Base-by-base conservation (phyloP, 2,113 vertebrate genomes). In the Tor tambroides region DNA sequence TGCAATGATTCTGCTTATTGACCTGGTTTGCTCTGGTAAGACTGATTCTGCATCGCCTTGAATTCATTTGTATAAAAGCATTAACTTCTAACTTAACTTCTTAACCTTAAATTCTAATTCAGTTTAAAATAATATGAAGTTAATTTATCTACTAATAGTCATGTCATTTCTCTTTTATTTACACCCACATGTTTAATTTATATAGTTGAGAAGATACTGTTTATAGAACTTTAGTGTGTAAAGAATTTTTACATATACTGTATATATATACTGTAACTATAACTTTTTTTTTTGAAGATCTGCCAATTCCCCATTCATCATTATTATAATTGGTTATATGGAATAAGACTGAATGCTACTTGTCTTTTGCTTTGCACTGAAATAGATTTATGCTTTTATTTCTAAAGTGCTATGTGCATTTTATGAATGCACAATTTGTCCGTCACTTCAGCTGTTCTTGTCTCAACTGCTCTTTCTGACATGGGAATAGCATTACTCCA, bases 1-100 rank as follows among this genome's bases (percentile, higher is more conserved):
- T 32, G 10, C 88, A 11, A 59, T 91, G 5, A 43, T 93, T 0
- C 77, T 94, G 8, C 65, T 94, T 43, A 26, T 91, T 0, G 80
- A 72, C 86, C 71, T 59, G 21, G 85, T 84, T 41, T 90, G 87
- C 38, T 81, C 92, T 28, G 94, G 94, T 95, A 84, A 93, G 93
- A 85, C 26, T 28, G 14, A 9, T 75, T 72, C 6, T 61, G 11
- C 56, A 23, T 59, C 51, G 15, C 43, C 28, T 80, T 38, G 59
- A 41, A 74, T 72, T 11, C 2, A 21, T 59, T 59, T 10, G 8
- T 59, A 59, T 59, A 23, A 9, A 59, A 59, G 56, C 7, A 59
- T 59, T 23, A 10, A 59, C 2, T 59, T 59, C 54, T 59, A 10
- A 43, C 9, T 43, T 43, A 43, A 43, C 41, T 43, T 43, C 6